phyloP scores from a whole-genome alignment of 2,113 vertebrate species.

The Chroicocephalus ridibundus region DNA sequence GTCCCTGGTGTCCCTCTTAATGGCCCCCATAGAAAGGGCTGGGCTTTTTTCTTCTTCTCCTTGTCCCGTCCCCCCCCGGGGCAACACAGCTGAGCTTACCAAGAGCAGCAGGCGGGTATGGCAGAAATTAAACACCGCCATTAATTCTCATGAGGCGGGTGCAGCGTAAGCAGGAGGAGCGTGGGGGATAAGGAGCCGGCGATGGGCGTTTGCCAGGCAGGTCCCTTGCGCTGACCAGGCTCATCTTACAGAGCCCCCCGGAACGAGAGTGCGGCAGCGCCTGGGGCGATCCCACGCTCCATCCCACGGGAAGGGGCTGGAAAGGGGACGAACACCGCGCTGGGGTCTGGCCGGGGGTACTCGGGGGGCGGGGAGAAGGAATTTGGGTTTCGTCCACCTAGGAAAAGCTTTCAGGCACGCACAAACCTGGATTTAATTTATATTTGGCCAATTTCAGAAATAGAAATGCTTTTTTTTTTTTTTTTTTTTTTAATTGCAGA shows the following conservation, averaged over 20 bases:
- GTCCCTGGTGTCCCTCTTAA: not conserved
- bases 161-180: not conserved
- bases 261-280: rapidly evolving
- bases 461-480: not conserved
- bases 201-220: not conserved
- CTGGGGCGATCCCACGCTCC: not conserved
- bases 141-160: conserved; percentile 25
- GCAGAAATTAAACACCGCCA: not conserved
- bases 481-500: rapidly evolving
- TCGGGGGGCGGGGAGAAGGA: not conserved
- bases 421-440: not conserved
- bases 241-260: not conserved
- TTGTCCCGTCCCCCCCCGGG: not conserved
- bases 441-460: not conserved
- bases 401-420: not conserved
- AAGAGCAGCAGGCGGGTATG: not conserved
- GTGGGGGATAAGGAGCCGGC: not conserved
- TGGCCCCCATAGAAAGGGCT: not conserved
- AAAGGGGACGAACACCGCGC: not conserved
- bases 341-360: not conserved
- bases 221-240: rapidly evolving
- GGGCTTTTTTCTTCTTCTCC: not conserved
- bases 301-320: rapidly evolving
- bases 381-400: not conserved
- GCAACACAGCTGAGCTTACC: not conserved